Base-by-base conservation (phyloP, 2,797 vertebrate species). In the Myotis myotis region DNA sequence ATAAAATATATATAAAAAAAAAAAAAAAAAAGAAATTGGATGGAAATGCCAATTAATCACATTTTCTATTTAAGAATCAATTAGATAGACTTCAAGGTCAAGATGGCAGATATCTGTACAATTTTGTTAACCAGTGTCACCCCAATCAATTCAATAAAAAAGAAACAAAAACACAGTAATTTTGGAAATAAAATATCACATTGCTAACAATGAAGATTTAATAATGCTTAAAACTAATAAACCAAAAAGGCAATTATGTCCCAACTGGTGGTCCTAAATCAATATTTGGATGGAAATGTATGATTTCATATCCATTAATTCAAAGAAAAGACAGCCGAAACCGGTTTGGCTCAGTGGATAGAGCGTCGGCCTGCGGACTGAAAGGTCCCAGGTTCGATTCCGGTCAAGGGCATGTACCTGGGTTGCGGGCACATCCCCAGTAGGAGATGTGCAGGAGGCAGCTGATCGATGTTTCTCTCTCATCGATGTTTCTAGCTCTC, bases 11-110 rank as follows among this genome's bases (percentile, higher is more conserved):
- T n/a, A n/a, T n/a, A n/a, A n/a, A n/a, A n/a, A n/a, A n/a, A n/a
- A n/a, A n/a, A n/a, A n/a, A n/a, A n/a, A n/a, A n/a, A n/a, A 92
- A 89, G 47, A 62, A 76, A 80, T 88, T 85, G 30, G 75, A 71
- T 62, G 13, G 49, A 94, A 90, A 89, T 47, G 72, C 41, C 64
- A 76, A 74, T 72, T 91, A 62, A 87, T 95, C 33, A 79, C 33
- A 44, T 86, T 95, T 91, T 88, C 44, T 86, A 23, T 84, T 93
- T 93, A 72, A 87, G 55, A 89, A 80, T 79, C 84, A 66, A 93
- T 91, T 47, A 92, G 51, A 16, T 60, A 83, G 57, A 92, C 41
- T 41, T 89, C 49, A 74, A 75, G 30, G 47, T 87, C 53, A 94
- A 83, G 76, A 95, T 79, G 75, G 44, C 28, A 60, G 49, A 78